Conservation (phyloP, 1,140 invertebrate genomes). For the Tetramorium parvispinum region DNA sequence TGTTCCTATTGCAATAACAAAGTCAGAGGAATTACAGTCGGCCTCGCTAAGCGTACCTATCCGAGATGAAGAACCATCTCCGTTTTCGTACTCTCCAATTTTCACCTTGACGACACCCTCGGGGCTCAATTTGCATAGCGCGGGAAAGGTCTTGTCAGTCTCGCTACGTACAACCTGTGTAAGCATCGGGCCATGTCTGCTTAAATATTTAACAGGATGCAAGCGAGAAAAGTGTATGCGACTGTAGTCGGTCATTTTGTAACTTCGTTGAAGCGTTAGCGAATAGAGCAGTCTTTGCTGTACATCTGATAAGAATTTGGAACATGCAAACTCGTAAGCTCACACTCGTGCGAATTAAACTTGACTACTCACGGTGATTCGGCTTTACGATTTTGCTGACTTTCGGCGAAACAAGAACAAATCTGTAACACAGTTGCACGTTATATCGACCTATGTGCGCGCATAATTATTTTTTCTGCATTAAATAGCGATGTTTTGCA, state of each 20-base stretch:
- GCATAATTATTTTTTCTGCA: too few relatives aligned
- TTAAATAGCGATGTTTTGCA: too few relatives aligned
- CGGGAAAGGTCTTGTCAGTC: slow-evolving; percentile 37
- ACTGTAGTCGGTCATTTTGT: background rate
- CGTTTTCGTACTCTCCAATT: slow-evolving; percentile 67
- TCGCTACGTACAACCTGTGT: slow-evolving; percentile 35
- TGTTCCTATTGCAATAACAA: slow-evolving; percentile 65
- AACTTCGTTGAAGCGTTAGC: background rate
- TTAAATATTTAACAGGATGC: slow-evolving; percentile 70
- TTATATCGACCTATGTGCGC: too few relatives aligned
- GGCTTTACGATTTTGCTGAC: background rate
- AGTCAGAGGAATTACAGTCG: slow-evolving; percentile 54
- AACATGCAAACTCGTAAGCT: background rate
- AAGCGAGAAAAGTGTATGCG: background rate
- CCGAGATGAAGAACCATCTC: slow-evolving; percentile 67
- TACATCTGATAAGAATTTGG: background rate
- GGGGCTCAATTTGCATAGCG: slow-evolving; percentile 71
- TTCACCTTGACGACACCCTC: slow-evolving; percentile 67
- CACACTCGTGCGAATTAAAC: background rate
- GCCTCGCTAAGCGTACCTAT: slow-evolving; percentile 62
- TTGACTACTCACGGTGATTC: background rate
- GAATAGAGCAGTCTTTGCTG: background rate
- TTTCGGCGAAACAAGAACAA: background rate
- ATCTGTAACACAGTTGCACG: too few relatives aligned
- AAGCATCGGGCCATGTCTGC: slow-evolving; percentile 15